A percentile compares a stretch with the other conserved stretches of the same genome.
Conservation (phyloP, 2,113 vertebrate species). For the Vulpes ferrilata region DNA sequence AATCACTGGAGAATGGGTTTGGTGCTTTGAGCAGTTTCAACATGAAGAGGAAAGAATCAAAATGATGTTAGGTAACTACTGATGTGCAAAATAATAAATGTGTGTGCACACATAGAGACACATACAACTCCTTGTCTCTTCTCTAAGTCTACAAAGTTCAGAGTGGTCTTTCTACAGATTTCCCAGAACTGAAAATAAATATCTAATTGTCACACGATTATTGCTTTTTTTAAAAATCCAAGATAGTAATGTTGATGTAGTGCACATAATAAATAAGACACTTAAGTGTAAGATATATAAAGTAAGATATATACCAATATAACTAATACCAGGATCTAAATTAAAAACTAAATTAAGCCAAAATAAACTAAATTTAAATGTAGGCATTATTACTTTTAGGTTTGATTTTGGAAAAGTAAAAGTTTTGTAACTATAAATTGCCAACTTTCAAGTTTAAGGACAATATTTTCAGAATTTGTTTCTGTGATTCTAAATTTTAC, state of each 20-base stretch:
- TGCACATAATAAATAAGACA: neutral
- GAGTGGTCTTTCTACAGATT: neutral
- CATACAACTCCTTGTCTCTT: slow-evolving; percentile 66
- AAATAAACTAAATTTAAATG: neutral
- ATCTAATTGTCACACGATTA: neutral
- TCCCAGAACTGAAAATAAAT: neutral
- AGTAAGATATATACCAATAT: neutral
- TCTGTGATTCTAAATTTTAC: neutral
- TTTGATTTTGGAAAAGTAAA: neutral
- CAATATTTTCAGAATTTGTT: slow-evolving; percentile 9
- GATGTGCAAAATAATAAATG: slow-evolving; percentile 79
- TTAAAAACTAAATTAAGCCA: neutral
- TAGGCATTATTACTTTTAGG: neutral
- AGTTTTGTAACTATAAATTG: neutral
- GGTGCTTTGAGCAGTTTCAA: slow-evolving; percentile 88
- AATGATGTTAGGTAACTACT: slow-evolving; percentile 79
- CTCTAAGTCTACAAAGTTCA: slow-evolving; percentile 13
- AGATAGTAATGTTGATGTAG: neutral
- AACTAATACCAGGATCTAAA: neutral
- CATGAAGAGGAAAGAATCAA: slow-evolving; percentile 86
- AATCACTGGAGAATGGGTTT: slow-evolving; percentile 90
- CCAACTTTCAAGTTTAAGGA: neutral
- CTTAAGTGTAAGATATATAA: neutral
- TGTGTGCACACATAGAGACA: neutral
- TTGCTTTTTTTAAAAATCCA: neutral